These are phyloP conservation scores for Mesoclemmys tuberculata DNA, from an alignment of 2,113 vertebrate genomes.

Conservation along the genomic window DNA sequence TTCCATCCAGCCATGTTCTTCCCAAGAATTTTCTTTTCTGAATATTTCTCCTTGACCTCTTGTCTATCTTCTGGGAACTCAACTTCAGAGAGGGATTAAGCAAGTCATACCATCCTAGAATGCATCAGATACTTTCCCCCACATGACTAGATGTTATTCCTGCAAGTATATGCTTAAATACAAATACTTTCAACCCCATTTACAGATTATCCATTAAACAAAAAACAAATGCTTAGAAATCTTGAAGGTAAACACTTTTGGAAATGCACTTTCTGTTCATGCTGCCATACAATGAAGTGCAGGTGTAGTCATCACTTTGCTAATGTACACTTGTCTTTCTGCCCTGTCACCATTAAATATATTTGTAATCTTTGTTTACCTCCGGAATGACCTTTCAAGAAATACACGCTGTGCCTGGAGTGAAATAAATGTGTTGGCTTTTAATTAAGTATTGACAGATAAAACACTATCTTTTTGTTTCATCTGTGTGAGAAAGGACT, in stretches of 20 bases:
- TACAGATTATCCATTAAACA: background rate
- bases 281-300: background rate
- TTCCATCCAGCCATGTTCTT: slow-evolving; percentile 6
- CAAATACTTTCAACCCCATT: background rate
- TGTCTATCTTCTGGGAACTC: background rate
- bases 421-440: slow-evolving; percentile 14
- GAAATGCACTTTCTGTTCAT: background rate
- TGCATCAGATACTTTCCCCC: background rate
- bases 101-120: background rate
- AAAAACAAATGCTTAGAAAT: background rate
- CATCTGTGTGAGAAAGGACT: background rate
- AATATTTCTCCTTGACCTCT: background rate
- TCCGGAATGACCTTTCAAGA: background rate
- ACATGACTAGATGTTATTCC: background rate
- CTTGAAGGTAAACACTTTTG: background rate
- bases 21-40: slow-evolving; percentile 35
- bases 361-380: slow-evolving; percentile 10
- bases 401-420: background rate
- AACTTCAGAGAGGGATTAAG: slow-evolving; percentile 9
- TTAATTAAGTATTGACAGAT: slow-evolving; percentile 9
- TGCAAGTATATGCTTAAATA: background rate
- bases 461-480: background rate
- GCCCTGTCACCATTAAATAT: background rate
- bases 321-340: background rate
- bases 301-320: background rate